Conservation (phyloP, 1,140 invertebrate genomes). For the Drosophila fuyamai region DNA sequence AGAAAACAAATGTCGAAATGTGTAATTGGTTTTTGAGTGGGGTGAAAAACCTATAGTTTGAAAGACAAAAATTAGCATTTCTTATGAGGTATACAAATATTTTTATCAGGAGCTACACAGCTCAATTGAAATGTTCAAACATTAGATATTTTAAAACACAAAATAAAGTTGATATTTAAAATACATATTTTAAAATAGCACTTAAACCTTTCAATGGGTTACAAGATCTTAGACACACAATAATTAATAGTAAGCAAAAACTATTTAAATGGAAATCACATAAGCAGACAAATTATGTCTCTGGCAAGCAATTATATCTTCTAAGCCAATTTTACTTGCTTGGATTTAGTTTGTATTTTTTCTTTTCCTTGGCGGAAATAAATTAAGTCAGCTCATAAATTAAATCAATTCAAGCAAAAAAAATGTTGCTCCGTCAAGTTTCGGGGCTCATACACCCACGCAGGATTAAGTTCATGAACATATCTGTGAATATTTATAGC, state of each 20-base stretch:
- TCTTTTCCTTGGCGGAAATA: slow-evolving; percentile 59
- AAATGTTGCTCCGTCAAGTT: slow-evolving; percentile 55
- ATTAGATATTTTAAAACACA: no score
- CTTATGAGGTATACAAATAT: background rate
- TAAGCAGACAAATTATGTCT: slow-evolving; percentile 16
- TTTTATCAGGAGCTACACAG: no score
- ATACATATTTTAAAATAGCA: no score
- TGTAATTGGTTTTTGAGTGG: slow-evolving; percentile 31
- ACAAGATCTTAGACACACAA: no score
- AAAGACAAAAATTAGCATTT: background rate
- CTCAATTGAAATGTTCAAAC: no score
- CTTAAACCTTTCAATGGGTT: no score
- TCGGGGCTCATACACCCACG: slow-evolving; percentile 40
- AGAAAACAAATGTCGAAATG: slow-evolving; percentile 21
- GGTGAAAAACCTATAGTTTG: background rate
- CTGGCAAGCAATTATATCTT: slow-evolving; percentile 21
- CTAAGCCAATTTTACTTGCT: slow-evolving; percentile 35
- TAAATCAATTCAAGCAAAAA: slow-evolving; percentile 57
- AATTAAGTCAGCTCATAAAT: slow-evolving; percentile 80
- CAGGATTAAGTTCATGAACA: slow-evolving; percentile 16
- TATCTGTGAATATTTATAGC: slow-evolving; percentile 61
- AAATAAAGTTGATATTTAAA: no score
- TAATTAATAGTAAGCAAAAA: background rate
- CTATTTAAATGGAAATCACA: slow-evolving; percentile 8
- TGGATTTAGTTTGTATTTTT: slow-evolving; percentile 19